These are phyloP conservation scores for Drosophila suzukii DNA, from an alignment of 1,140 invertebrate genomes.

Conservation along the genomic window DNA sequence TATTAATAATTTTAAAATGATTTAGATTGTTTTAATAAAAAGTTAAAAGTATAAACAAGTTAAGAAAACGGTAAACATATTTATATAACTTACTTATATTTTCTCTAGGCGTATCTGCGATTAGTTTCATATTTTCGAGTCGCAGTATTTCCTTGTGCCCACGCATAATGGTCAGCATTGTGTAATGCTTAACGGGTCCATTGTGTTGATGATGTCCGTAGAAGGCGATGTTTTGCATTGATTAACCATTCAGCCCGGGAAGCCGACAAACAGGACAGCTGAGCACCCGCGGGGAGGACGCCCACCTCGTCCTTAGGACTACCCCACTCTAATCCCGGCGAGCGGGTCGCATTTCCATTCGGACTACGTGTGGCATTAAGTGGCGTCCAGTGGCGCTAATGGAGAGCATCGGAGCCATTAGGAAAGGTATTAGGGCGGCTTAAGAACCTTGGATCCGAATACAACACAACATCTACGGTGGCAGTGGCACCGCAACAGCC, in stretches of 20 bases:
- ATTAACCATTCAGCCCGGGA: constrained; percentile 32
- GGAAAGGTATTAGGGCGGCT: constrained; percentile 55
- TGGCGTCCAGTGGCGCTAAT: constrained; percentile 41
- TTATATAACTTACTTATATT: too few species aligned
- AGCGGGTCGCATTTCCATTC: constrained; percentile 29
- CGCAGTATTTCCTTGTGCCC: background rate
- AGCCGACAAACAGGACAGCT: background rate
- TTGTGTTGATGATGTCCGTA: constrained; percentile 3
- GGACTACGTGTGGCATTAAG: constrained; percentile 48
- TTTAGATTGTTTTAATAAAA: too few species aligned
- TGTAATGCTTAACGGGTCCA: constrained; percentile 10
- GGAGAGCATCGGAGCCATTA: constrained; percentile 54
- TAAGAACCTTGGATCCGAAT: constrained; percentile 36
- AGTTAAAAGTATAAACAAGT: too few species aligned
- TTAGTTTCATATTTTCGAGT: background rate
- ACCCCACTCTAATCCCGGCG: background rate
- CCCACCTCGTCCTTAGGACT: background rate
- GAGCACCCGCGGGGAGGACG: too few species aligned
- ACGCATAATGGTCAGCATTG: constrained; percentile 8
- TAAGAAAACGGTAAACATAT: too few species aligned
- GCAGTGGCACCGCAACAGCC: constrained; percentile 17
- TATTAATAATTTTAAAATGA: too few species aligned
- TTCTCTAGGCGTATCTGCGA: background rate
- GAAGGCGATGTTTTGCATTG: constrained; percentile 19
- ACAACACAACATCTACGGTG: constrained; percentile 15